Evolutionary conservation across 2,888 invertebrate species (phyloP), one percentile per base, ranked within the genome.

Genomic region (Drosophila koepferae): DNA sequence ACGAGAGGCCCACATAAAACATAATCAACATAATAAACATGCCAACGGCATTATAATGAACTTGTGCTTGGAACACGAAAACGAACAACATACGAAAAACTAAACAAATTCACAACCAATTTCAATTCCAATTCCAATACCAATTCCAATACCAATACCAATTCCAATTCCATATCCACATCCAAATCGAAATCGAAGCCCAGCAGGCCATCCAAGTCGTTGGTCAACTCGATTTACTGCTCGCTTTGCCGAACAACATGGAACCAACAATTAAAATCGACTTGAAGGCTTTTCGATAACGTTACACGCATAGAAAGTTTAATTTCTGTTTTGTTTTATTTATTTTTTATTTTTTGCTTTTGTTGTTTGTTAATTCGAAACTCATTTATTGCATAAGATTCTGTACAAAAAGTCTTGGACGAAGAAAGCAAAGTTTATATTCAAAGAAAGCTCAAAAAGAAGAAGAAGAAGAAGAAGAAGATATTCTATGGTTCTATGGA

Each of bases 11-110:
- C 62, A 72, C 72, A 71, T 72, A 72, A 72, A 76, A 58, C 68
- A 61, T 78, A 73, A 76, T 79, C 73, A 76, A 63, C 79, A 74
- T 79, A 75, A 77, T 80, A 80, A 75, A 75, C 76, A 77, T 80
- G 80, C 76, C 76, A 77, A 80, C 64, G 70, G 80, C 71, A 80
- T 77, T 80, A 61, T 75, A 80, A 77, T 77, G 76, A 77, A 63
- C 80, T 63, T 69, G 75, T 80, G 48, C 55, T 20, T 49, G 75
- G 36, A 63, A 65, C 69, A 62, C 58, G 36, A 54, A 76, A 34
- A 36, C 58, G 38, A 41, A 40, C 36, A 46, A 69, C 40, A 23
- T 55, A 69, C 43, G 64, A 48, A 63, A 63, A 60, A 40, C 34
- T 63, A 28, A 54, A 54, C 38, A 53, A 54, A 41, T 16, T 44